A percentile compares a stretch with the other conserved stretches of the same genome.
Conservation (phyloP, 2,888 invertebrate genomes). For the Notocelia uddmanniana region DNA sequence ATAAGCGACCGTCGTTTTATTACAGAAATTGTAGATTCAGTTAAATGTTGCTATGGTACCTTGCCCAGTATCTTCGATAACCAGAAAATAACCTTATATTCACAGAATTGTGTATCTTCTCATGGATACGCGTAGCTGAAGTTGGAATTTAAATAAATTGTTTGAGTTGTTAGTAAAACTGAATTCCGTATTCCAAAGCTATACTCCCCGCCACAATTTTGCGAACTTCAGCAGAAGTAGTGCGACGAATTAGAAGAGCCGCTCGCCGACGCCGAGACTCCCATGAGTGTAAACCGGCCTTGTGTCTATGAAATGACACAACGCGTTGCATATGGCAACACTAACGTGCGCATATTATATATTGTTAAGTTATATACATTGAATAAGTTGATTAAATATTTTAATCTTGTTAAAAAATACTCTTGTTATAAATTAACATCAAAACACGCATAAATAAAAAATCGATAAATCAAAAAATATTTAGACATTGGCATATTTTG, state of each 20-base stretch:
- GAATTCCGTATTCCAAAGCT: too few relatives aligned
- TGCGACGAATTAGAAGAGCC: not conserved
- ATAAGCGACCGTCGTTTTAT: too few relatives aligned
- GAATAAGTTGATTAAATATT: not conserved
- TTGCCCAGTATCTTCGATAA: too few relatives aligned
- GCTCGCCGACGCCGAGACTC: not conserved
- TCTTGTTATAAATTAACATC: not conserved
- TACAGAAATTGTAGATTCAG: too few relatives aligned
- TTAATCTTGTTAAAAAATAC: not conserved
- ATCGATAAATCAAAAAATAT: constrained; percentile 8
- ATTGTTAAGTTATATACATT: constrained; percentile 2
- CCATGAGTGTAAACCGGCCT: not conserved
- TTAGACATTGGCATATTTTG: constrained; percentile 55
- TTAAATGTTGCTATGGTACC: too few relatives aligned
- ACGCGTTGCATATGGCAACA: constrained; percentile 9
- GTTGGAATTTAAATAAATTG: too few relatives aligned
- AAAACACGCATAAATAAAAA: not conserved
- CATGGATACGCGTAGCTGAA: too few relatives aligned
- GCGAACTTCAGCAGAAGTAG: not conserved
- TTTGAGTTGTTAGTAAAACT: too few relatives aligned
- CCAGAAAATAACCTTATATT: too few relatives aligned
- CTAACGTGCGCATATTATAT: not conserved
- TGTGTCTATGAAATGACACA: constrained; percentile 24
- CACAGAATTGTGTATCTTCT: too few relatives aligned
- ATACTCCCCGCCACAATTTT: not conserved